phyloP scores from a whole-genome alignment of 2,113 vertebrate species.

The Salvelinus fontinalis region DNA sequence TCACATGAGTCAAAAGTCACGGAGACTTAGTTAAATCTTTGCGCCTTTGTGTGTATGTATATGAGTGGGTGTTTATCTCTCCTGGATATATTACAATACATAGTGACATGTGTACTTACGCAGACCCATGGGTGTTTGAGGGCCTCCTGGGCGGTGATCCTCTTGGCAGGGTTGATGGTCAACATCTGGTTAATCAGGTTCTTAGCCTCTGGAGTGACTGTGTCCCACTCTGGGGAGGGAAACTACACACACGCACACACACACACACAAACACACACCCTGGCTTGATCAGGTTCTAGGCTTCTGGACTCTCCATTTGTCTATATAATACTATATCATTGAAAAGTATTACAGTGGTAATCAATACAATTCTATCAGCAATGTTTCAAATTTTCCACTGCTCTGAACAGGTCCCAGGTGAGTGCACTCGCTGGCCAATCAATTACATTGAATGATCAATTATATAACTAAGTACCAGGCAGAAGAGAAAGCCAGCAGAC shows the following conservation, averaged over 20 bases:
- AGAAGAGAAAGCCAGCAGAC: too few relatives aligned
- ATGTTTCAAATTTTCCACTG: not conserved
- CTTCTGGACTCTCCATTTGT: too few relatives aligned
- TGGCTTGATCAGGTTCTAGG: too few relatives aligned
- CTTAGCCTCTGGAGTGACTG: conserved; percentile 94
- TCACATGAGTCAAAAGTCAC: not conserved
- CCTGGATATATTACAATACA: conserved; percentile 28
- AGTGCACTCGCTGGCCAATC: not conserved
- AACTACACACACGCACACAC: conserved; percentile 70
- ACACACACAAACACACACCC: not conserved
- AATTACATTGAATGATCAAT: too few relatives aligned
- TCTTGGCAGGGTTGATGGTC: conserved; percentile 96
- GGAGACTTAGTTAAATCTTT: not conserved
- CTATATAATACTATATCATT: too few relatives aligned
- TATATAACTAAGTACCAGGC: too few relatives aligned
- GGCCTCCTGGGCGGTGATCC: conserved; percentile 95
- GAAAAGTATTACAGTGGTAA: not conserved
- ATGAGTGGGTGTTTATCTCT: not conserved
- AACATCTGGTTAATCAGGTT: conserved; percentile 99
- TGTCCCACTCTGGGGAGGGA: conserved; percentile 96
- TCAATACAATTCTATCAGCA: not conserved
- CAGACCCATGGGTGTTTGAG: conserved; percentile 99
- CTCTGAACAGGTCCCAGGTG: not conserved
- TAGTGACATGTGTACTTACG: conserved; percentile 78
- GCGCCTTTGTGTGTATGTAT: not conserved